phyloP scores from a whole-genome alignment of 2,113 vertebrate genomes.

The Colinus virginianus region DNA sequence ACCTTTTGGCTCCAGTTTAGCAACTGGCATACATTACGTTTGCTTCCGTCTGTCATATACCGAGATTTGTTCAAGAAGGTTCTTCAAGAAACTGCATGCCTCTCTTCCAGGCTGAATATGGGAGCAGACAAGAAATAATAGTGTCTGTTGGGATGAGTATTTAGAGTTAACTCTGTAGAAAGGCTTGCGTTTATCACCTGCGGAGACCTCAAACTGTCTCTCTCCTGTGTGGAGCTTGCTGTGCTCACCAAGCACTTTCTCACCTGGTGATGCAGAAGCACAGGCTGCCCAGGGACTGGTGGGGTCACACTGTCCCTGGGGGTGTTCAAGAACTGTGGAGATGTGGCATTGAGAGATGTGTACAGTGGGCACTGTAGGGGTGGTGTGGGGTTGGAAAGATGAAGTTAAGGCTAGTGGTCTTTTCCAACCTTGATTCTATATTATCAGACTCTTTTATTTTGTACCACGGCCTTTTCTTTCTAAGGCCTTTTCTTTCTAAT shows the following conservation, averaged over 20 bases:
- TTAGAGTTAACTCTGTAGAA: not conserved
- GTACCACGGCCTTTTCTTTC: not conserved
- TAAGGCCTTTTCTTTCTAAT: not conserved
- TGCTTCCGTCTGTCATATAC: not conserved
- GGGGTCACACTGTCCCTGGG: too few relatives aligned
- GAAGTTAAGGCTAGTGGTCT: too few relatives aligned
- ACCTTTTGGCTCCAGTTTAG: constrained; percentile 15
- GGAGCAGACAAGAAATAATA: not conserved
- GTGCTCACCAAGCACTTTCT: not conserved
- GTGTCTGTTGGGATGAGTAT: not conserved
- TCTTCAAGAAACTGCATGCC: not conserved
- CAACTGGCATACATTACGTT: not conserved
- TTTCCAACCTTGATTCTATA: too few relatives aligned
- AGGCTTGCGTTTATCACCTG: not conserved
- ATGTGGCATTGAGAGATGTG: too few relatives aligned
- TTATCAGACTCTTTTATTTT: not conserved
- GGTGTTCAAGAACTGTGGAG: too few relatives aligned
- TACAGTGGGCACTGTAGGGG: too few relatives aligned
- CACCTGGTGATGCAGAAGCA: too few relatives aligned
- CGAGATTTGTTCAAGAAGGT: not conserved
- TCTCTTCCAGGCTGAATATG: not conserved
- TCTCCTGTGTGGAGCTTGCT: not conserved
- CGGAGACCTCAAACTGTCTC: not conserved
- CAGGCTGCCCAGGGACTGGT: too few relatives aligned
- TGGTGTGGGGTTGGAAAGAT: too few relatives aligned